Base-by-base conservation (phyloP, 2,888 invertebrate genomes). In the Plemyria rubiginata region DNA sequence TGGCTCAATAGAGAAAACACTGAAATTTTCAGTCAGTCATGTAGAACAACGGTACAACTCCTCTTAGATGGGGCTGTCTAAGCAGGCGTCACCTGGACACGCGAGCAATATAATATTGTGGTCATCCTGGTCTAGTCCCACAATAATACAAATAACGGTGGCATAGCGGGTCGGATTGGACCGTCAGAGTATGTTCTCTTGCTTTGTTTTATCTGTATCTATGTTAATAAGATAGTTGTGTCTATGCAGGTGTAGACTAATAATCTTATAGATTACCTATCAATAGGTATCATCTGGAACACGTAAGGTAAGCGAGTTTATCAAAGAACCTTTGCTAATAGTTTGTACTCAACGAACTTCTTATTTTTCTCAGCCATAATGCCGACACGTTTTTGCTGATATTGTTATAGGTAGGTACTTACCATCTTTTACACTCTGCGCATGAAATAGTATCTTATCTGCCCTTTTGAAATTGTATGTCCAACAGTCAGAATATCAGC, bases 261-360 rank as follows among this genome's bases (percentile, higher is more conserved):
- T 59, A 59, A 29, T 50, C 41, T 16, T 0, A 51, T 51, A 36
- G 11, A 51, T 64, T 49, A 65, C 41, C 28, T 59, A 52, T 62
- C 60, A 22, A 29, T 46, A n/a, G n/a, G n/a, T n/a, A 62, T 60
- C 51, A 55, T 6, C 8, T 28, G 15, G 56, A 16, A 45, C 15
- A 11, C 45, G 45, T 15, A 32, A 32, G 32, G 32, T 38, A 38
- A 38, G 36, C 1, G 8, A 38, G 11, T 11, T n/a, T n/a, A n/a
- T n/a, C n/a, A n/a, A n/a, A n/a, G n/a, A n/a, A n/a, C n/a, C n/a
- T n/a, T n/a, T n/a, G n/a, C 11, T 45, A 9, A 16, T 9, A 9
- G n/a, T n/a, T 8, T 43, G 13, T 43, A 7, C 13, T 43, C 6
- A 13, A 13, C 41, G 13, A 15, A 7, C n/a, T 1, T 40, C n/a